Evolutionary conservation across 2,888 invertebrate genomes (phyloP), one percentile per base, ranked within the genome.

Genomic region (Flabesymbios commensalis): DNA sequence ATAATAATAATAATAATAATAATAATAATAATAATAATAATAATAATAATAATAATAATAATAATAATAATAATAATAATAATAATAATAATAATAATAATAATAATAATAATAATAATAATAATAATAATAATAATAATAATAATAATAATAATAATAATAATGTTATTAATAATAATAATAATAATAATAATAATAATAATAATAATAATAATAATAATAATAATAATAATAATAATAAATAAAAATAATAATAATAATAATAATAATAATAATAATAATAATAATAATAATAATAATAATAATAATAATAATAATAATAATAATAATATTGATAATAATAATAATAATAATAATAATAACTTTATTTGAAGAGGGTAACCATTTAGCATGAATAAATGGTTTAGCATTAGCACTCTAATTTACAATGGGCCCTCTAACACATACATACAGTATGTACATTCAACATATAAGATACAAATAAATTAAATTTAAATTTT

Each of bases 181-280:
- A 49, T 58, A 48, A 57, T 57, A 59, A 57, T 28, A 59, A 28
- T 41, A 17, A 24, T 29, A 32, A 43, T 47, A n/a, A 22, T 47
- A 33, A 42, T 43, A 24, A 24, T 17, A 22, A 48, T 17, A 49
- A 17, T 51, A 39, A 26, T 52, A 26, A 28, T 4, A 17, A 24
- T 28, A 36, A 4, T 39, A 33, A 51, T 5, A 51, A 26, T 26
- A 33, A 29, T 52, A 1, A 31, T 19, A 42, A 47, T 41, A 22
- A 45, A 45, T 17, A 54, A 22, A 54, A 17, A 22, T 19, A 24
- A 45, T 24, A 51, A 19, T 14, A 22, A 51, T 39, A 4, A 51
- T 36, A n/a, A 32, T 24, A 24, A 24, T 39, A 51, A 1, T 39
- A 22, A 10, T 17, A 19, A 14, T 17, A 36, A 51, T 29, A 33